Evolutionary conservation across 2,797 vertebrate species (phyloP).

Genomic region (Scolopax rusticola): DNA sequence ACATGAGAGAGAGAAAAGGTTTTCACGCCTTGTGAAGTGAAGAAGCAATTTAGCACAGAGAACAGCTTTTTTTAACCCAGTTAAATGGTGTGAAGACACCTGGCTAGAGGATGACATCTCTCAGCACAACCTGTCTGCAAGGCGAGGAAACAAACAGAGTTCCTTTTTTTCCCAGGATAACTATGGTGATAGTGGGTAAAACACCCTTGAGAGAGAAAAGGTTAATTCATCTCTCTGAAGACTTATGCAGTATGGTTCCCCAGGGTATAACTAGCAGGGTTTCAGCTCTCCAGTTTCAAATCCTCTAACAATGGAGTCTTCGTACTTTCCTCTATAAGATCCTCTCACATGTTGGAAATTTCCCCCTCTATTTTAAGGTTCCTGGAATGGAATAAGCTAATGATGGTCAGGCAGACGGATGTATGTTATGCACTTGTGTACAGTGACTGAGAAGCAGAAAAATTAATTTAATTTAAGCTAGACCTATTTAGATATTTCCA

Average conservation of each 20-base stretch:
- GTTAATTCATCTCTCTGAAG: neutral
- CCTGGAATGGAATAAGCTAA: neutral
- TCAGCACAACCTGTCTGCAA: constrained; percentile 46
- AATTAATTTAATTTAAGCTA: neutral
- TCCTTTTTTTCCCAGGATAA: neutral
- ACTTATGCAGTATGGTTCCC: neutral
- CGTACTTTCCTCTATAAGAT: neutral
- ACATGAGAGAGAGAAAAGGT: constrained; percentile 30
- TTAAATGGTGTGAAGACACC: constrained; percentile 78
- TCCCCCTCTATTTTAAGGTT: neutral
- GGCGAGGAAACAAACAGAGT: neutral
- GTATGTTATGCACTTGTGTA: neutral
- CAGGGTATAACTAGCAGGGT: neutral
- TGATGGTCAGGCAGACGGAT: neutral
- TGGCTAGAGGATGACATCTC: constrained; percentile 71
- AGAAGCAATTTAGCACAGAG: constrained; percentile 71
- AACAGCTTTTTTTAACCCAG: constrained; percentile 70
- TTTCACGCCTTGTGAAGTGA: constrained; percentile 60
- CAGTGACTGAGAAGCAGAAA: neutral
- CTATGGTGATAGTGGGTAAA: neutral
- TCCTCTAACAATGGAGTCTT: neutral
- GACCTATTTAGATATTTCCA: neutral
- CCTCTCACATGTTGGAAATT: neutral
- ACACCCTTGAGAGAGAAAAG: constrained; percentile 4
- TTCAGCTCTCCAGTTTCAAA: constrained; percentile 9